Evolutionary conservation across 2,113 vertebrate genomes (phyloP).

Genomic region (Callorhinus ursinus): DNA sequence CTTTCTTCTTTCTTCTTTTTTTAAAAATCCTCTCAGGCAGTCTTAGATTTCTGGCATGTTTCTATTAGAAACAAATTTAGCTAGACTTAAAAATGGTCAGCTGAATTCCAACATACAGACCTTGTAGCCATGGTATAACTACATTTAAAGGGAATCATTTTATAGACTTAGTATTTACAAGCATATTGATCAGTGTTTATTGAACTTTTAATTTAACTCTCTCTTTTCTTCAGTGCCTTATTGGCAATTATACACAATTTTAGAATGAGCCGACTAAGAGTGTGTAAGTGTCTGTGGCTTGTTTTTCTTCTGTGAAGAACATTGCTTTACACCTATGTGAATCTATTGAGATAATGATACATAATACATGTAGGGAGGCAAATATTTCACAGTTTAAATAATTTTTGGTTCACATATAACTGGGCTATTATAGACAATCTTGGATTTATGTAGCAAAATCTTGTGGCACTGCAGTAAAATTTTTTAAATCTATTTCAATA

Average conservation of each 20-base stretch:
- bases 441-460: constrained; percentile 65
- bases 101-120: constrained; percentile 68
- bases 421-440: constrained; percentile 66
- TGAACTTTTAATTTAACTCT: constrained; percentile 91
- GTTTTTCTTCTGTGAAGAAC: constrained; percentile 72
- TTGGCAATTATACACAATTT: constrained; percentile 84
- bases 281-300: constrained; percentile 62
- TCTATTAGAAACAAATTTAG: constrained; percentile 73
- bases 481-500: constrained; percentile 36
- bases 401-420: constrained; percentile 70
- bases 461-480: constrained; percentile 32
- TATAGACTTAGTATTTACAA: constrained; percentile 90
- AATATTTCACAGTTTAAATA: constrained; percentile 67
- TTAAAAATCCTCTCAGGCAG: constrained; percentile 40
- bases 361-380: constrained; percentile 33
- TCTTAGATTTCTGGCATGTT: constrained; percentile 59
- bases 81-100: constrained; percentile 69
- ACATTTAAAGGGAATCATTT: constrained; percentile 87
- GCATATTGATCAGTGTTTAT: constrained; percentile 89
- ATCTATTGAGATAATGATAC: constrained; percentile 47
- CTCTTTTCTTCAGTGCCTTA: constrained; percentile 86
- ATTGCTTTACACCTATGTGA: constrained; percentile 44
- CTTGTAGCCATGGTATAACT: constrained; percentile 80
- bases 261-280: constrained; percentile 76
- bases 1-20: background rate